Conservation (phyloP, 1,140 invertebrate genomes). For the Solenopsis invicta region DNA sequence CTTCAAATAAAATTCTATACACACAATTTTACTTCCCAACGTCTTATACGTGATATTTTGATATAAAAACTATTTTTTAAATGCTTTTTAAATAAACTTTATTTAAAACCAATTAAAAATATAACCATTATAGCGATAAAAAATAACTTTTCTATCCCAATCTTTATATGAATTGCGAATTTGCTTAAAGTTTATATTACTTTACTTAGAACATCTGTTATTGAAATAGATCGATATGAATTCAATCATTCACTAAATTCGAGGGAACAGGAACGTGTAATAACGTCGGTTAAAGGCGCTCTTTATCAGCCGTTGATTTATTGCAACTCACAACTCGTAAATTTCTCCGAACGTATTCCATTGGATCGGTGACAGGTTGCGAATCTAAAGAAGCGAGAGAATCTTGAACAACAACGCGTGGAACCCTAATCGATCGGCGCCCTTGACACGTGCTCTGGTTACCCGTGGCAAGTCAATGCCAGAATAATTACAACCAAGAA, state of each 20-base stretch:
- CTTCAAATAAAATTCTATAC: conserved; percentile 3
- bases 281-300: conserved; percentile 3
- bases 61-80: background rate
- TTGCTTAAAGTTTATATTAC: background rate
- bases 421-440: conserved; percentile 66
- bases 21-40: background rate
- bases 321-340: conserved; percentile 12
- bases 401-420: conserved; percentile 50
- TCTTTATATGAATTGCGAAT: background rate
- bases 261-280: background rate
- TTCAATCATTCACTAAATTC: conserved; percentile 1
- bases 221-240: conserved; percentile 4
- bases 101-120: conserved; percentile 2
- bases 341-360: conserved; percentile 28
- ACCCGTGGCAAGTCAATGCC: conserved; percentile 63
- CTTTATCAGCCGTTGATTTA: conserved; percentile 47
- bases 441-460: conserved; percentile 73
- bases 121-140: background rate
- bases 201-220: background rate
- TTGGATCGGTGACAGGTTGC: conserved; percentile 20
- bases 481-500: conserved; percentile 66
- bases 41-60: background rate
- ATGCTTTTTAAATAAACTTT: background rate
- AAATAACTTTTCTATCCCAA: background rate
- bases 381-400: conserved; percentile 39